These are phyloP conservation scores for Dinocampus coccinellae DNA, from an alignment of 2,888 invertebrate species.

Conservation along the genomic window DNA sequence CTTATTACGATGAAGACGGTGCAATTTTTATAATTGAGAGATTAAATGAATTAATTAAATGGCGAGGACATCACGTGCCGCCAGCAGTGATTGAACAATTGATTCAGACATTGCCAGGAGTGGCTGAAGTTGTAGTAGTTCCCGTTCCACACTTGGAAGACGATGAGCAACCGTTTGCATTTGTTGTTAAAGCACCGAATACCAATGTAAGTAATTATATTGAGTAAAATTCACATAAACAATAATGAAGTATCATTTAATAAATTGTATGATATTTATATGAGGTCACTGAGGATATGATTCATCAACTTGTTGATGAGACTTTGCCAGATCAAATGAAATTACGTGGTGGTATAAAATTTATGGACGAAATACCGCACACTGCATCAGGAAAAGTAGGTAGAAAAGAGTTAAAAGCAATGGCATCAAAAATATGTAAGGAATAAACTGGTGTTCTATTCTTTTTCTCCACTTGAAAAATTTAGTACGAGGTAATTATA, in stretches of 20 bases:
- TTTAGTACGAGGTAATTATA: too few species aligned
- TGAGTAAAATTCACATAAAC: slow-evolving; percentile 17
- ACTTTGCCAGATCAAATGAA: slow-evolving; percentile 50
- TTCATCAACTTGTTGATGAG: slow-evolving; percentile 49
- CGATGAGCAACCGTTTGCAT: slow-evolving; percentile 53
- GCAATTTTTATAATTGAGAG: slow-evolving; percentile 56
- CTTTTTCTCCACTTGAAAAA: background rate
- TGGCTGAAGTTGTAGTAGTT: slow-evolving; percentile 52
- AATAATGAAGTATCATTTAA: slow-evolving; percentile 20
- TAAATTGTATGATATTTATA: background rate
- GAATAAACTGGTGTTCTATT: background rate
- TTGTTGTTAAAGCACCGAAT: slow-evolving; percentile 45
- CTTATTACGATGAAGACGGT: slow-evolving; percentile 54
- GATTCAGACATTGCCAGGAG: slow-evolving; percentile 48
- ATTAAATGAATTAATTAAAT: slow-evolving; percentile 57
- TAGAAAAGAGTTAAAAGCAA: background rate
- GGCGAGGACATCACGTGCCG: slow-evolving; percentile 53
- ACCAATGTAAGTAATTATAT: slow-evolving; percentile 36
- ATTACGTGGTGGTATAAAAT: slow-evolving; percentile 53
- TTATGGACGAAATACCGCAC: background rate
- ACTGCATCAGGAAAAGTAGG: background rate
- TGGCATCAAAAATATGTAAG: background rate
- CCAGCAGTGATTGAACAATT: slow-evolving; percentile 55
- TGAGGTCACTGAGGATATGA: slow-evolving; percentile 57
- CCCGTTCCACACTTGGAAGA: slow-evolving; percentile 48